Percentiles rank a stretch among this genome's conserved stretches.
Conservation (phyloP, 2,888 invertebrate genomes). For the Morpho deidamia region DNA sequence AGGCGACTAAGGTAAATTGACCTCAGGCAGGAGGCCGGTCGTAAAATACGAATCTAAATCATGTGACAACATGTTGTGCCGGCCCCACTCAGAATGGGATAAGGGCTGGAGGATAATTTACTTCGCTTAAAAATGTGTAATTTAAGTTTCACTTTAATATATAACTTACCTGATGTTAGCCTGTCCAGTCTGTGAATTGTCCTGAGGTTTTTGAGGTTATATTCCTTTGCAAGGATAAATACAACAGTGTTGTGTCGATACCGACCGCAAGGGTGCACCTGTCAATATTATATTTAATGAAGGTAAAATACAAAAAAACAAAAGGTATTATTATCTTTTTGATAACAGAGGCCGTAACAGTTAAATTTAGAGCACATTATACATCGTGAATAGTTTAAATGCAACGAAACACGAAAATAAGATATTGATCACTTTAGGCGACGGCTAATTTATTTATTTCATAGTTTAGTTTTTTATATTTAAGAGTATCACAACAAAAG, state of each 20-base stretch:
- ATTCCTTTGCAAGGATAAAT: slow-evolving; percentile 97
- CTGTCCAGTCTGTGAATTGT: slow-evolving; percentile 98
- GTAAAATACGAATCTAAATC: too few species aligned
- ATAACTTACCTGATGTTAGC: slow-evolving; percentile 89
- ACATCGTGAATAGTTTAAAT: too few species aligned
- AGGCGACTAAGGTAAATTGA: too few species aligned
- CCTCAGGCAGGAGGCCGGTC: too few species aligned
- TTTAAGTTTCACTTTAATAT: too few species aligned
- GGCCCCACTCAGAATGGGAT: too few species aligned
- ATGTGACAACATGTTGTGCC: too few species aligned
- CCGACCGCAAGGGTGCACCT: slow-evolving; percentile 99
- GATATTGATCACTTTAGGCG: background rate
- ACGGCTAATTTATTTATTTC: slow-evolving; percentile 3
- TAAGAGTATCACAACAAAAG: slow-evolving; percentile 11
- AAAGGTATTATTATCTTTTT: too few species aligned
- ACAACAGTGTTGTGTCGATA: slow-evolving; percentile 98
- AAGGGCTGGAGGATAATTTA: too few species aligned
- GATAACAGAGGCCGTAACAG: background rate
- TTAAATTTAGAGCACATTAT: background rate
- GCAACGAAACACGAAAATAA: background rate
- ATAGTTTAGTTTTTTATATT: slow-evolving; percentile 7
- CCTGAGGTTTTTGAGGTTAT: slow-evolving; percentile 94
- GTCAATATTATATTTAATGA: slow-evolving; percentile 26
- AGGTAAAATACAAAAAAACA: background rate
- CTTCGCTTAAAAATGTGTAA: too few species aligned